A percentile compares a stretch with the other conserved stretches of the same genome.
phyloP scores from a whole-genome alignment of 35 echinoderm and acorn worm species.

The Ophiothrix spiculata region DNA sequence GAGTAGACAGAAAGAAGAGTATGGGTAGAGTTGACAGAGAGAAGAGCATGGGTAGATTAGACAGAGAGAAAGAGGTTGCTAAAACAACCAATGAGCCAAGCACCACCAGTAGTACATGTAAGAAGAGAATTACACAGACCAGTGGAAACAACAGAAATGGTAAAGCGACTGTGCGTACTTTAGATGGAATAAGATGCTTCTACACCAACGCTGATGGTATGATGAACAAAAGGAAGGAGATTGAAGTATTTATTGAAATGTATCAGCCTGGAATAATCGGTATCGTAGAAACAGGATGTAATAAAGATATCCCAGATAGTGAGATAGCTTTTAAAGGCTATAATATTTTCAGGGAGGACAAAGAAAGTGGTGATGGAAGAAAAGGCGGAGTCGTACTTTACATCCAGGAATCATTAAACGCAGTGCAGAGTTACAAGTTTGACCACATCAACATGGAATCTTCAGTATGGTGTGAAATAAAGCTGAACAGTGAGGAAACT shows the following conservation, averaged over 20 bases:
- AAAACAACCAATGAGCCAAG: too few relatives aligned
- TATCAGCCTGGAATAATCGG: conserved; percentile 4
- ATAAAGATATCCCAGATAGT: neutral
- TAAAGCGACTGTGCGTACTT: too few relatives aligned
- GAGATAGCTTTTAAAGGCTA: conserved; percentile 1
- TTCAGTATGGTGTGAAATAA: neutral
- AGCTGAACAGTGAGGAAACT: neutral
- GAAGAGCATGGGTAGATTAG: too few relatives aligned
- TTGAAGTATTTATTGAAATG: neutral
- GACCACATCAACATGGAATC: neutral
- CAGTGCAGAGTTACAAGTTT: conserved; percentile 1
- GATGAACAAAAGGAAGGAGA: conserved; percentile 28
- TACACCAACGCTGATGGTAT: too few relatives aligned
- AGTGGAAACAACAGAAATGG: too few relatives aligned
- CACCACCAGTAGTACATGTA: too few relatives aligned
- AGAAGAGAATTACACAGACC: too few relatives aligned
- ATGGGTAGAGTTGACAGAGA: too few relatives aligned
- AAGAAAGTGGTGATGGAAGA: neutral
- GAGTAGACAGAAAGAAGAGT: too few relatives aligned
- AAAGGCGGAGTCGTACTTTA: conserved; percentile 9
- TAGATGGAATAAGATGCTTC: neutral
- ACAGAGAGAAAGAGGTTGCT: too few relatives aligned
- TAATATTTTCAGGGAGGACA: neutral
- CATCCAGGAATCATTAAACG: neutral
- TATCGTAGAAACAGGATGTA: neutral